Evolutionary conservation across 2,113 vertebrate species (phyloP).

Genomic region (Puntigrus tetrazona): DNA sequence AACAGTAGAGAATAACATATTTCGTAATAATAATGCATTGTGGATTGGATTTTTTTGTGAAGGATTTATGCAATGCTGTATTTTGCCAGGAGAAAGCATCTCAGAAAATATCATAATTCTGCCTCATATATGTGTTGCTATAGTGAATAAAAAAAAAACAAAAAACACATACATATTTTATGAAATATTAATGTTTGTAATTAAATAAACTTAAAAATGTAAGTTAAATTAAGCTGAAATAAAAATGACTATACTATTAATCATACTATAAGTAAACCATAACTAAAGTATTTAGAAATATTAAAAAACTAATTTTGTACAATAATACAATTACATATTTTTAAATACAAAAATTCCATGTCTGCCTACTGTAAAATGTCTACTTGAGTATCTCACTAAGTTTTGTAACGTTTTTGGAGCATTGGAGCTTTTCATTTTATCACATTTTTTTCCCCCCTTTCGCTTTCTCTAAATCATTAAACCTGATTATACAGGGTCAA

Average conservation of each 20-base stretch:
- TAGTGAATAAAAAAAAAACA: no score
- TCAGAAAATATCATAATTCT: not conserved
- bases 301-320: not conserved
- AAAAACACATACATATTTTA: no score
- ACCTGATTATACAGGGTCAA: not conserved
- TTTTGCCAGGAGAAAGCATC: not conserved
- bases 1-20: not conserved
- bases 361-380: not conserved
- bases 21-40: not conserved
- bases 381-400: not conserved
- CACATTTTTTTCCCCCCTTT: not conserved
- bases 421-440: not conserved
- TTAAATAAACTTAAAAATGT: no score
- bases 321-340: not conserved
- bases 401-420: no score
- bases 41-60: not conserved
- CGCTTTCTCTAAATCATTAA: slow-evolving; percentile 40
- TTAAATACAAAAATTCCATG: not conserved
- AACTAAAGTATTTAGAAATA: not conserved
- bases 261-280: no score
- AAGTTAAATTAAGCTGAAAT: not conserved
- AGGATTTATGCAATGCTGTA: not conserved
- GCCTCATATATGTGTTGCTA: not conserved
- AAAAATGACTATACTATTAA: no score
- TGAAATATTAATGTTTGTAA: no score